Percentiles rank a stretch among this genome's conserved stretches.
These are phyloP conservation scores for Talpa occidentalis DNA, from an alignment of 2,113 vertebrate genomes.

Conservation along the genomic window DNA sequence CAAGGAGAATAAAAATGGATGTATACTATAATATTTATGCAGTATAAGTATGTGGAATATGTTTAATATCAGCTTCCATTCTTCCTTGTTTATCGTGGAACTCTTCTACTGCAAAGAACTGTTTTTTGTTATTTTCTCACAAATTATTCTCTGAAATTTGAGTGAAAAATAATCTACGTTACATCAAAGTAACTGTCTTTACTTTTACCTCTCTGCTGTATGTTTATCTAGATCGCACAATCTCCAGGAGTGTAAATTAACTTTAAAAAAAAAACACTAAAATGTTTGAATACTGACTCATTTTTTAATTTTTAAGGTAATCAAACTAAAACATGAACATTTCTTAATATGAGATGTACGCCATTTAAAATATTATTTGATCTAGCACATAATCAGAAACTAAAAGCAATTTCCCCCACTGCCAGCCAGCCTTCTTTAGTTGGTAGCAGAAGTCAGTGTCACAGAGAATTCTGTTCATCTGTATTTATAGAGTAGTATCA, in stretches of 20 bases:
- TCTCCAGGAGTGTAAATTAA: background rate
- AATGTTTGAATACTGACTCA: background rate
- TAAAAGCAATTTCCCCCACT: background rate
- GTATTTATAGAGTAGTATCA: background rate
- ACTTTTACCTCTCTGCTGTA: background rate
- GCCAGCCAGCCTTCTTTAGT: background rate
- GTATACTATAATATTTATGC: background rate
- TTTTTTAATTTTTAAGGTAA: background rate
- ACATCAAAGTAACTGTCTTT: background rate
- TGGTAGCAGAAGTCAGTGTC: background rate
- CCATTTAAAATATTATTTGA: conserved; percentile 44
- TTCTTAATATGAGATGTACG: background rate
- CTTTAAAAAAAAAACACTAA: background rate
- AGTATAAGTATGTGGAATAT: background rate
- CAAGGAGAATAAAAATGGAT: background rate
- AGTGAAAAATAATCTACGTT: background rate
- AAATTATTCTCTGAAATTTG: conserved; percentile 18
- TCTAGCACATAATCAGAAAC: background rate
- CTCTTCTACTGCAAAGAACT: background rate
- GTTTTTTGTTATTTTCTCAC: conserved; percentile 3
- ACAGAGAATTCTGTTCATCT: background rate
- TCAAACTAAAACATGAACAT: background rate
- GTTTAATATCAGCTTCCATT: background rate
- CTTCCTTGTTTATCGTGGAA: background rate
- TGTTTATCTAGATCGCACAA: background rate